Evolutionary conservation across 2,888 invertebrate species (phyloP).

Genomic region (Labia minor): DNA sequence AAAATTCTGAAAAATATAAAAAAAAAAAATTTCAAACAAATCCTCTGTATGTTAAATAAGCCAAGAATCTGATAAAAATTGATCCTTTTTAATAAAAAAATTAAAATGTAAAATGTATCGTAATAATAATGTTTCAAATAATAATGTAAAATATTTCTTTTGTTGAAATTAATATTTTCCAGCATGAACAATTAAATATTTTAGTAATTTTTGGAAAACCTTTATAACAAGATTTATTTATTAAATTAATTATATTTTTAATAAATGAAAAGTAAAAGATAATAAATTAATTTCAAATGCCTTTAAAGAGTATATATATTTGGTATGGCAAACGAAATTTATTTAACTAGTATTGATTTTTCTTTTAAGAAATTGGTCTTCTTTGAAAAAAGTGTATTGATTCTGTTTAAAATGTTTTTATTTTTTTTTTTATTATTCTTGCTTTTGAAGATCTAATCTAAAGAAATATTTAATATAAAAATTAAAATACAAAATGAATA

Average conservation of each 20-base stretch:
- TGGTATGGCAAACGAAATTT: not conserved
- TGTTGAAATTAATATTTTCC: not conserved
- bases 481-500: too few species aligned
- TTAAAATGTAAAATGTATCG: too few species aligned
- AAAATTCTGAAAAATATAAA: too few species aligned
- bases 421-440: not conserved
- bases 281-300: conserved; percentile 6
- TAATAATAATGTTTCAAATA: too few species aligned
- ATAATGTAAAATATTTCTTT: not conserved
- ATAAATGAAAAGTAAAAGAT: not conserved
- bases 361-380: not conserved
- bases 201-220: not conserved
- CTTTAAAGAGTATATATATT: conserved; percentile 13
- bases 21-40: too few species aligned
- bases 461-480: not conserved
- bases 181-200: not conserved
- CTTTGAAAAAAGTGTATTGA: not conserved
- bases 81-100: too few species aligned
- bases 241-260: not conserved
- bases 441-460: not conserved
- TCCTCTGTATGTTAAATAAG: too few species aligned
- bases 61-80: too few species aligned
- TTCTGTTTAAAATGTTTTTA: not conserved
- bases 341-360: too few species aligned
- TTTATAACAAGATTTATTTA: not conserved